Conservation (phyloP, 23 tunicate species). For the Phallusia fumigata region DNA sequence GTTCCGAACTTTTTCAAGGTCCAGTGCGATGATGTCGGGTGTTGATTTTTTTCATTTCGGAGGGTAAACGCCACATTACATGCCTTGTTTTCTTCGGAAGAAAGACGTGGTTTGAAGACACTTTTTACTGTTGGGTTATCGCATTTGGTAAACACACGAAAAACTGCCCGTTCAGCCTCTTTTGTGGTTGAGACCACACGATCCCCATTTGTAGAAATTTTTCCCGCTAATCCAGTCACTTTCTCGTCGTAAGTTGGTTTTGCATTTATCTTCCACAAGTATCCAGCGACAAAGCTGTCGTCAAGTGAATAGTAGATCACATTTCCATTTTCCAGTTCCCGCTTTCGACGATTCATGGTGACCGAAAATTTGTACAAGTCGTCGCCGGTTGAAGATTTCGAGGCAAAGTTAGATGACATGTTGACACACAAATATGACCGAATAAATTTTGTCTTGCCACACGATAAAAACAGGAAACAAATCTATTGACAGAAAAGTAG, state of each 20-base stretch:
- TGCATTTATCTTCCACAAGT: not conserved
- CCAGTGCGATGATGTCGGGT: not conserved
- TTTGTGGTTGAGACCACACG: not conserved
- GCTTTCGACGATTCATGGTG: not conserved
- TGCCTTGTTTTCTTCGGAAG: not conserved
- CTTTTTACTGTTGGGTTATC: not conserved
- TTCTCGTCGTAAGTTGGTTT: not conserved
- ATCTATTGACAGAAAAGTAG: too few species aligned
- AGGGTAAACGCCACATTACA: not conserved
- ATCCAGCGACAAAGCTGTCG: not conserved
- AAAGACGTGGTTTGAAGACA: not conserved
- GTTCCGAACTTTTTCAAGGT: not conserved
- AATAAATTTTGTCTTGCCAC: too few species aligned
- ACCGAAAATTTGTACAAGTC: not conserved
- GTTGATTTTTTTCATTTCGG: too few species aligned
- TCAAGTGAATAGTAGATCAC: not conserved
- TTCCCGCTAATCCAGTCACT: not conserved
- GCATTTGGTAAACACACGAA: not conserved
- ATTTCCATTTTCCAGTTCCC: not conserved
- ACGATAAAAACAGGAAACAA: too few species aligned
- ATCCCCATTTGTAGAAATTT: not conserved
- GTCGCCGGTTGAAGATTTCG: too few species aligned
- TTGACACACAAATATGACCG: too few species aligned
- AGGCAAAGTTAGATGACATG: too few species aligned
- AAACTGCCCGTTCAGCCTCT: not conserved